Conservation (phyloP, 92 coral and sea anemone species). For the Zoanthus gigantus region DNA sequence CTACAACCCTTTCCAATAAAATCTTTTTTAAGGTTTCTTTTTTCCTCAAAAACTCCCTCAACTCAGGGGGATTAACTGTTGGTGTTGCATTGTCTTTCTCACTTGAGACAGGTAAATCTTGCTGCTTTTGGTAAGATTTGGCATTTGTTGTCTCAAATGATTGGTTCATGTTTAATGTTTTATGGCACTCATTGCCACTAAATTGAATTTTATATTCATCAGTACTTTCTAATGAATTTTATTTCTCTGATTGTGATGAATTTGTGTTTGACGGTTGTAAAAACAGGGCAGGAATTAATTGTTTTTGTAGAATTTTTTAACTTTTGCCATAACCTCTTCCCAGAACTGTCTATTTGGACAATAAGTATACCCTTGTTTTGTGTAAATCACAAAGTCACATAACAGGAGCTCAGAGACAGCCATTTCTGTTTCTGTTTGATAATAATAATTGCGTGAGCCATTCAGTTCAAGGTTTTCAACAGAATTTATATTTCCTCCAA, state of each 20-base stretch:
- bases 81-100: neutral
- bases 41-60: neutral
- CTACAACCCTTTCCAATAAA: neutral
- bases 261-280: slow-evolving; percentile 23
- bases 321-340: slow-evolving; percentile 36
- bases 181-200: neutral
- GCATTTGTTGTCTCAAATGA: neutral
- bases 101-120: neutral
- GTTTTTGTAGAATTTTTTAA: slow-evolving; percentile 26
- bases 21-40: neutral
- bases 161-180: neutral
- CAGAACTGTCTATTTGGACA: slow-evolving; percentile 36
- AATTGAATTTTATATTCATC: neutral
- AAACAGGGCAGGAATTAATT: slow-evolving; percentile 33
- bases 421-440: slow-evolving; percentile 73
- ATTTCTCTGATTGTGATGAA: neutral
- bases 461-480: slow-evolving; percentile 41
- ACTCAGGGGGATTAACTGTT: neutral
- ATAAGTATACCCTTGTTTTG: slow-evolving; percentile 46
- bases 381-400: slow-evolving; percentile 67
- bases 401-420: slow-evolving; percentile 60
- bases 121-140: neutral
- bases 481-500: slow-evolving; percentile 47
- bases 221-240: neutral
- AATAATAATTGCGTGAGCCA: slow-evolving; percentile 51